Percentiles rank a stretch among this genome's conserved stretches.
Evolutionary conservation across 2,888 invertebrate species (phyloP).

Genomic region (Osedax frankpressi): DNA sequence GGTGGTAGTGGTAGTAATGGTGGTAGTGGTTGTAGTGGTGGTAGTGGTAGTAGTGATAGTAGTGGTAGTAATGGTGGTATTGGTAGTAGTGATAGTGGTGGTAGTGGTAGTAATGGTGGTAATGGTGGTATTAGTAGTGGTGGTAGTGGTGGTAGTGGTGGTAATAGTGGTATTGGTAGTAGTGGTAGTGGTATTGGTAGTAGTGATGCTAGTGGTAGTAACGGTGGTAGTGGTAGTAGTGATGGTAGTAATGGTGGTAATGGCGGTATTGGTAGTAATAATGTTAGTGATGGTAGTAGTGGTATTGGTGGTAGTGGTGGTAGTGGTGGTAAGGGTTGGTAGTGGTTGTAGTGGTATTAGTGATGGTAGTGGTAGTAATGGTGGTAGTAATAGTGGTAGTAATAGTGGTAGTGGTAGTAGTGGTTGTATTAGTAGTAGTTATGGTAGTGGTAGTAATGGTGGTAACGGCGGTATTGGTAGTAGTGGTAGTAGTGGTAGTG

Average conservation of each 20-base stretch:
- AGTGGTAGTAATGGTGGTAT: neutral
- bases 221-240: neutral
- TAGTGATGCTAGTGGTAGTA: neutral
- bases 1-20: no score
- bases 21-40: neutral
- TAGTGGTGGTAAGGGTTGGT: neutral
- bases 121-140: neutral
- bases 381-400: conserved; percentile 14
- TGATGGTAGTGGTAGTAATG: neutral
- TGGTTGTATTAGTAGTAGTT: conserved; percentile 16
- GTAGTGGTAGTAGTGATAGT: neutral
- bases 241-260: neutral
- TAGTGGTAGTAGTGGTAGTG: conserved; percentile 15
- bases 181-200: no score
- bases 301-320: neutral
- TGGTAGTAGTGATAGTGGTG: neutral
- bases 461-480: conserved; percentile 13
- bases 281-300: neutral
- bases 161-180: neutral
- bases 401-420: conserved; percentile 15
- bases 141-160: neutral
- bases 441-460: conserved; percentile 15
- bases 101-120: neutral
- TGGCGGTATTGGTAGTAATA: neutral
- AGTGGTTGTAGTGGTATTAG: neutral